Evolutionary conservation across 2,113 vertebrate genomes (phyloP).

Genomic region (Erythrolamprus reginae): DNA sequence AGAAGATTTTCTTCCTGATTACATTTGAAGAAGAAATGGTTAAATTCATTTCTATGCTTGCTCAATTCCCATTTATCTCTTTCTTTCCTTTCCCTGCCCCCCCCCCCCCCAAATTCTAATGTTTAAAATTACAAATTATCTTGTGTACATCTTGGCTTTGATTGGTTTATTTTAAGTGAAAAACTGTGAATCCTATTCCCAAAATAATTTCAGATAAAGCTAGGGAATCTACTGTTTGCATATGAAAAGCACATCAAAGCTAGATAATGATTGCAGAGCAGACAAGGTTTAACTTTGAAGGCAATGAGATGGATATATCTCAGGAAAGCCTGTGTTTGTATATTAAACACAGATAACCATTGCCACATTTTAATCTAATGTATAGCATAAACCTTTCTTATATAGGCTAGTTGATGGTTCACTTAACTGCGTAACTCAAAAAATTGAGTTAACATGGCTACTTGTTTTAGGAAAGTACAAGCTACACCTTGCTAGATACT

Average conservation of each 20-base stretch:
- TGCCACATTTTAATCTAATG: background rate
- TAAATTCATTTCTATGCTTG: background rate
- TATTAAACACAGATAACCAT: too few relatives aligned
- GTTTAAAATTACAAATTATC: background rate
- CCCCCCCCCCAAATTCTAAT: background rate
- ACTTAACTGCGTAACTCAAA: background rate
- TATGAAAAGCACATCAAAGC: background rate
- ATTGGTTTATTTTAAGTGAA: background rate
- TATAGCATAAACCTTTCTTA: background rate
- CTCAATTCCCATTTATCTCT: background rate
- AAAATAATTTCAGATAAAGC: background rate
- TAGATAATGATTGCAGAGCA: background rate
- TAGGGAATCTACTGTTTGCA: background rate
- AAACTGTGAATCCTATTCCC: background rate
- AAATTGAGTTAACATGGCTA: background rate
- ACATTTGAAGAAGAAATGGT: background rate
- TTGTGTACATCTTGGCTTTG: background rate
- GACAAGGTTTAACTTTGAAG: background rate
- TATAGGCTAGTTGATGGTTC: background rate
- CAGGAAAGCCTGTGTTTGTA: background rate
- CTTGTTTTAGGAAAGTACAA: background rate
- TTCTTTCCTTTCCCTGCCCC: background rate
- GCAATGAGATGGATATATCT: background rate
- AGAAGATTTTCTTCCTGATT: background rate
- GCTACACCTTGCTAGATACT: background rate